Conservation (phyloP, 2,113 vertebrate genomes). For the Lamprologus lemairii region DNA sequence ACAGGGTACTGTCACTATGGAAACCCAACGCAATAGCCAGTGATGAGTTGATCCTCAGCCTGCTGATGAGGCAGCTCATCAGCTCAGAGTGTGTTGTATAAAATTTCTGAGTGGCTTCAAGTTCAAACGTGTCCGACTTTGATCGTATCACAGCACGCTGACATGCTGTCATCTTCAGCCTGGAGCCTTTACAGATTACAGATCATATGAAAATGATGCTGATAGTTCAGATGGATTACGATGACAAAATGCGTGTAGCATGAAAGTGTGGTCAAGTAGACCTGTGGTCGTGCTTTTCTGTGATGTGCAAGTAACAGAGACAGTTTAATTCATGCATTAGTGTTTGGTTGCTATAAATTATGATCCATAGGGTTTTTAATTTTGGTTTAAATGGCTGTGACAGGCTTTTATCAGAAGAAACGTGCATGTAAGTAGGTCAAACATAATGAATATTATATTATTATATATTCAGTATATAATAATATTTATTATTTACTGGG, state of each 20-base stretch:
- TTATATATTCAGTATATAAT: neutral
- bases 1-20: neutral
- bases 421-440: rapidly evolving
- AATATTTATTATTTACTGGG: neutral
- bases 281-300: neutral
- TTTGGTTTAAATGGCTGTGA: rapidly evolving
- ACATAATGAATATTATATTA: neutral
- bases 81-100: neutral
- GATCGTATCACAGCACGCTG: neutral
- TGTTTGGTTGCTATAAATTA: neutral
- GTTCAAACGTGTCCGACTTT: neutral
- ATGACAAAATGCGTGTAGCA: rapidly evolving
- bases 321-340: neutral
- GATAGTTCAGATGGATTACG: neutral
- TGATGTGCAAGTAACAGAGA: rapidly evolving
- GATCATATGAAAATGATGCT: neutral
- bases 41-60: neutral
- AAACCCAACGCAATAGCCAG: neutral
- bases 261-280: neutral
- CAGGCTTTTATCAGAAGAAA: neutral
- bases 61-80: neutral
- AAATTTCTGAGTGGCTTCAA: neutral
- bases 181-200: neutral
- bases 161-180: neutral
- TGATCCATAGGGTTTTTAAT: neutral